These are phyloP conservation scores for Pteropus rufus DNA, from an alignment of 2,797 vertebrate species.

Conservation along the genomic window DNA sequence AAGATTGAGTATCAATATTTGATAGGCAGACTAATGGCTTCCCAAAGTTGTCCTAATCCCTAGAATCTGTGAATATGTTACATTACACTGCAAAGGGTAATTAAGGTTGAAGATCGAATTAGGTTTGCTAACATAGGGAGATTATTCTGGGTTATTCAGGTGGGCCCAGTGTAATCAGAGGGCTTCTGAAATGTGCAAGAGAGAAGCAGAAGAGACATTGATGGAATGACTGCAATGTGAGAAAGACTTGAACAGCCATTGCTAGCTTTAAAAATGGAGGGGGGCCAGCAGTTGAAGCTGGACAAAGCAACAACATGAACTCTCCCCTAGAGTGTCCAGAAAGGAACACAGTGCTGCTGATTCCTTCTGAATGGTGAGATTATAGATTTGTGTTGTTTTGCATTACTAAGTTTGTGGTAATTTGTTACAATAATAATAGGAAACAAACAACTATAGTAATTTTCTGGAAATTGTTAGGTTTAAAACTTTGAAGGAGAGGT, in stretches of 20 bases:
- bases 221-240: background rate
- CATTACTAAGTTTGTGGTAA: background rate
- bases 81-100: background rate
- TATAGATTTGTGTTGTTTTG: background rate
- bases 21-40: background rate
- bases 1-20: background rate
- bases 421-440: background rate
- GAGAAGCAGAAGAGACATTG: background rate
- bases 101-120: background rate
- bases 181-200: background rate
- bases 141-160: background rate
- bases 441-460: background rate
- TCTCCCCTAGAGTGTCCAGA: background rate
- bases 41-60: background rate
- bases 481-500: background rate
- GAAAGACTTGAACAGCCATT: background rate
- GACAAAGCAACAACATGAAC: background rate
- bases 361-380: background rate
- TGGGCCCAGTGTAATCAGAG: background rate
- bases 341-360: background rate
- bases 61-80: background rate
- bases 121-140: background rate
- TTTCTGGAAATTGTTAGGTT: background rate
- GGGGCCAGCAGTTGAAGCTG: background rate
- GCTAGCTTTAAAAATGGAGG: background rate